phyloP scores from a whole-genome alignment of 2,888 invertebrate genomes.

The Polydrusus pterygomalis region DNA sequence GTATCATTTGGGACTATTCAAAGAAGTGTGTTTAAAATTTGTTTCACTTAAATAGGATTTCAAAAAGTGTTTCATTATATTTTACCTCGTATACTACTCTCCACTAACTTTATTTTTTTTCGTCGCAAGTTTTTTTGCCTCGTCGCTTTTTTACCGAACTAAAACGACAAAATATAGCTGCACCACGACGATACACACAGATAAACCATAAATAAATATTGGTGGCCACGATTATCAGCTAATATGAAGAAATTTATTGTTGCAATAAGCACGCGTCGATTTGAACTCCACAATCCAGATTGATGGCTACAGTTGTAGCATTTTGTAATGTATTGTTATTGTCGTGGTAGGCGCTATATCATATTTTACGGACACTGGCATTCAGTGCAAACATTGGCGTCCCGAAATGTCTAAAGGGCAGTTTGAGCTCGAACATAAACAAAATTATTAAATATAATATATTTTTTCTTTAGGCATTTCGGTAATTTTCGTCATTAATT shows the following conservation, averaged over 20 bases:
- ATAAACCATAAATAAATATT: constrained; percentile 54
- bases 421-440: too few species aligned
- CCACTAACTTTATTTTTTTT: too few species aligned
- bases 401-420: too few species aligned
- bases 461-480: too few species aligned
- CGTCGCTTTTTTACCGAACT: not conserved
- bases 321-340: constrained; percentile 54
- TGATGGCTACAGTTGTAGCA: constrained; percentile 51
- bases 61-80: too few species aligned
- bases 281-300: constrained; percentile 52
- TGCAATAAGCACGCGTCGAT: constrained; percentile 56
- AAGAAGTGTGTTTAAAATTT: too few species aligned
- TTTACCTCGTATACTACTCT: too few species aligned
- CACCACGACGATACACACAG: constrained; percentile 38
- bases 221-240: constrained; percentile 52
- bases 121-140: too few species aligned
- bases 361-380: constrained; percentile 37
- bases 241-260: constrained; percentile 57
- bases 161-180: constrained; percentile 27
- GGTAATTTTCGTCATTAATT: too few species aligned
- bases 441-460: too few species aligned
- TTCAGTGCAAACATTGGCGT: not conserved
- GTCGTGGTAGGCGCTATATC: constrained; percentile 34
- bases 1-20: too few species aligned
- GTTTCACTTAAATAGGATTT: too few species aligned